phyloP scores from a whole-genome alignment of 1,140 invertebrate species.

The Aphis gossypii region DNA sequence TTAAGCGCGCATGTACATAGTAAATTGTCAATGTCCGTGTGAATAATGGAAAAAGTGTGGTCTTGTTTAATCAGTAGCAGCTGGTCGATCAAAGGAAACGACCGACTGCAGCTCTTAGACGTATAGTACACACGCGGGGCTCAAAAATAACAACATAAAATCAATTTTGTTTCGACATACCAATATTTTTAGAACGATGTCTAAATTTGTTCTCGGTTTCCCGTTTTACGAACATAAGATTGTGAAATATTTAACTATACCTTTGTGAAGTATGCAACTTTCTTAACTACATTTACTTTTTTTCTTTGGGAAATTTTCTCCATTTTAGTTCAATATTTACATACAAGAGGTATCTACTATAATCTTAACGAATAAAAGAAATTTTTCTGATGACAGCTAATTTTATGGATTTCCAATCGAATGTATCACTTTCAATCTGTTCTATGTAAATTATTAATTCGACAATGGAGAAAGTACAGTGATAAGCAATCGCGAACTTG shows the following conservation, averaged over 20 bases:
- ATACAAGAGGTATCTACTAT: neutral
- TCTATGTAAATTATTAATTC: constrained; percentile 26
- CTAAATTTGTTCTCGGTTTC: neutral
- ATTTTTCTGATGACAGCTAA: neutral
- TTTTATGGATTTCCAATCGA: constrained; percentile 17
- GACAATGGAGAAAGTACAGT: constrained; percentile 8
- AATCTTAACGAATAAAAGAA: neutral
- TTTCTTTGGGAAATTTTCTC: neutral
- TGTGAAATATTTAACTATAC: neutral
- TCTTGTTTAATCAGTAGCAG: constrained; percentile 49
- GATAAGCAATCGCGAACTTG: neutral
- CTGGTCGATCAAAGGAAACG: constrained; percentile 52
- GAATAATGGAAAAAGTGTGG: constrained; percentile 40
- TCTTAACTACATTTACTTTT: neutral
- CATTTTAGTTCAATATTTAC: neutral
- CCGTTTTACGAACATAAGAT: neutral
- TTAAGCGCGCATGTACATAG: constrained; percentile 20
- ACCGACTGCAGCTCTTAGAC: neutral
- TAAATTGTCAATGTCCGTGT: constrained; percentile 48
- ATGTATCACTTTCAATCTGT: constrained; percentile 19
- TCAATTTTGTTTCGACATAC: constrained; percentile 24
- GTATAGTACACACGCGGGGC: neutral
- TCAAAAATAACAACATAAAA: constrained; percentile 18
- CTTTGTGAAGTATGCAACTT: neutral
- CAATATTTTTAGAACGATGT: neutral